These are phyloP conservation scores for Pelodytes ibericus DNA, from an alignment of 2,797 vertebrate genomes.

Conservation along the genomic window DNA sequence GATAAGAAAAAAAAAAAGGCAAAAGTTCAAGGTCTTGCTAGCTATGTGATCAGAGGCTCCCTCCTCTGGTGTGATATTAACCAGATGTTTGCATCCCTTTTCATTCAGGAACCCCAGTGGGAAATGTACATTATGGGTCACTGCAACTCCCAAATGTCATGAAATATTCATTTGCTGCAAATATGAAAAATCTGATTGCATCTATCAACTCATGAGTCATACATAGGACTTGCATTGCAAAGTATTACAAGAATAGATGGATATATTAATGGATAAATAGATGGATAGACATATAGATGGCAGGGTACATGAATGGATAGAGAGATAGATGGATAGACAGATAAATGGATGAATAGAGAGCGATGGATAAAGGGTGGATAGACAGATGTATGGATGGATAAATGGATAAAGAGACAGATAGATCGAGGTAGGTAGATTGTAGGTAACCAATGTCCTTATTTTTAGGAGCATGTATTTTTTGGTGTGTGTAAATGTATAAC, in stretches of 20 bases:
- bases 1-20: slow-evolving; percentile 21
- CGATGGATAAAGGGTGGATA: no score
- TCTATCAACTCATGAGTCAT: slow-evolving; percentile 6
- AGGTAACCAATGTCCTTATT: no score
- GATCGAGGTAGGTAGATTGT: no score
- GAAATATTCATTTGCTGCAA: slow-evolving; percentile 36
- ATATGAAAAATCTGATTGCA: not conserved
- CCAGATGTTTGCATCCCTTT: not conserved
- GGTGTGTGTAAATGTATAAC: no score
- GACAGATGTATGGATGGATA: no score
- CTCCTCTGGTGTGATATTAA: slow-evolving; percentile 48
- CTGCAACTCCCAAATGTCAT: slow-evolving; percentile 1
- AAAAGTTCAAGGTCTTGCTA: slow-evolving; percentile 39
- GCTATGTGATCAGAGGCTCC: not conserved
- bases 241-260: no score
- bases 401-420: no score
- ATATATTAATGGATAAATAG: not conserved
- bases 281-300: no score
- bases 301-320: not conserved
- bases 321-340: no score
- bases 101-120: slow-evolving; percentile 6
- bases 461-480: no score
- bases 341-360: no score
- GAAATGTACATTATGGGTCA: slow-evolving; percentile 29
- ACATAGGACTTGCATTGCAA: not conserved